Evolutionary conservation across 2,797 vertebrate species (phyloP), one percentile per base, ranked within the genome.

Genomic region (Cichlasoma orientale): DNA sequence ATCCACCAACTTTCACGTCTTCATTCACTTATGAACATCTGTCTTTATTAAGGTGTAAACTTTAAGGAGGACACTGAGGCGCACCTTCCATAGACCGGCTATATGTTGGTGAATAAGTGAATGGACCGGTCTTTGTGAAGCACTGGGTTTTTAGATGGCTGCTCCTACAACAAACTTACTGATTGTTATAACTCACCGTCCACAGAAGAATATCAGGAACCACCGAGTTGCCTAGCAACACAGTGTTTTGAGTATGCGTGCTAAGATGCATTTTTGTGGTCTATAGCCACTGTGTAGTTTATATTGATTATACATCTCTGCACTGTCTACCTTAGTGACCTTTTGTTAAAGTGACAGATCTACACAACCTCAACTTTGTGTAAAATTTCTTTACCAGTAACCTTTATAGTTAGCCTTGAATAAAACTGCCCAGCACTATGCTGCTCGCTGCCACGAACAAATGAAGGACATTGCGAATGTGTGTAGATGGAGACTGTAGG

Each of bases 401-500:
- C 63, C 63, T 68, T 68, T 68, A 19, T 44, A 50, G 25, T n/a
- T 25, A 50, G 63, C 41, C 63, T 50, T 68, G 25, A 50, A 44
- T 68, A 68, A 66, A 68, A 68, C 44, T 68, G 44, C n/a, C 63
- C 63, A 50, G 41, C 50, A 68, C 41, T 29, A 29, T 29, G 16
- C 18, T 4, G 0, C 29, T 68, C 41, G 18, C 41, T 29, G 73
- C 74, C 71, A 29, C 8, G 74, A 88, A 85, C 85, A 63, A 85
- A 89, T 86, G 84, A 91, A 93, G 92, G 90, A 82, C 91, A 89
- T 80, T 56, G 76, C 54, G 80, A 80, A 74, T 63, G 77, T 53
- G 74, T 74, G 82, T 76, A 68, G 74, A 80, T 57, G 57, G 86
- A 73, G 86, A 88, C 78, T 71, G 86, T 83, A 83, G 90, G 88